phyloP scores from a whole-genome alignment of 2,797 vertebrate species.

The Cryptoblepharus egeriae region DNA sequence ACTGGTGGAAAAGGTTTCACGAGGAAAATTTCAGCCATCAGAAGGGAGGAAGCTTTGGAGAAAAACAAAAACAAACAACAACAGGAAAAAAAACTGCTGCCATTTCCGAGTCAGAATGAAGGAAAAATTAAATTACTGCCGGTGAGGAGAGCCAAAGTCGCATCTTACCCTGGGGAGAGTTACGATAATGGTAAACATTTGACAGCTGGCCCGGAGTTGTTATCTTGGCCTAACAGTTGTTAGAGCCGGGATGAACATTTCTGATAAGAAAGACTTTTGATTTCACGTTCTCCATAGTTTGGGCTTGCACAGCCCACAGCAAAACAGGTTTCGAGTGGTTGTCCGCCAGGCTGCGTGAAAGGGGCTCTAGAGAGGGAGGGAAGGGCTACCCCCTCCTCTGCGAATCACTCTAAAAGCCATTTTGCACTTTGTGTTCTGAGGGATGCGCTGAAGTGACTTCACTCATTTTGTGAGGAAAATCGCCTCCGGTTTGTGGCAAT shows the following conservation, averaged over 20 bases:
- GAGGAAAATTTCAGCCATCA: slow-evolving; percentile 84
- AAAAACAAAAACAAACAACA: slow-evolving; percentile 53
- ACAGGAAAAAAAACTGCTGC: slow-evolving; percentile 64
- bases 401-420: not conserved
- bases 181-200: slow-evolving; percentile 87
- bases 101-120: slow-evolving; percentile 85
- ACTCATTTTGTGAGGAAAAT: not conserved
- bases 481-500: no score
- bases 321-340: slow-evolving; percentile 70
- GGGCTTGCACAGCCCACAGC: slow-evolving; percentile 63
- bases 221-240: slow-evolving; percentile 85
- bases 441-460: not conserved
- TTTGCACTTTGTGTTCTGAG: no score
- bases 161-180: slow-evolving; percentile 83
- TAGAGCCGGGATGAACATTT: slow-evolving; percentile 82
- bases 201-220: slow-evolving; percentile 86
- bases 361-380: not conserved
- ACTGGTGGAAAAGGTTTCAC: slow-evolving; percentile 86
- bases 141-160: slow-evolving; percentile 84
- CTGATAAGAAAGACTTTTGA: slow-evolving; percentile 79
- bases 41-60: slow-evolving; percentile 82
- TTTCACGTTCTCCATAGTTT: slow-evolving; percentile 72
- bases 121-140: slow-evolving; percentile 87
- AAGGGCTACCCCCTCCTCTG: not conserved
- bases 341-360: slow-evolving; percentile 38